Evolutionary conservation across 2,888 invertebrate species (phyloP), one percentile per base, ranked within the genome.

Genomic region (Tenodera sinensis): DNA sequence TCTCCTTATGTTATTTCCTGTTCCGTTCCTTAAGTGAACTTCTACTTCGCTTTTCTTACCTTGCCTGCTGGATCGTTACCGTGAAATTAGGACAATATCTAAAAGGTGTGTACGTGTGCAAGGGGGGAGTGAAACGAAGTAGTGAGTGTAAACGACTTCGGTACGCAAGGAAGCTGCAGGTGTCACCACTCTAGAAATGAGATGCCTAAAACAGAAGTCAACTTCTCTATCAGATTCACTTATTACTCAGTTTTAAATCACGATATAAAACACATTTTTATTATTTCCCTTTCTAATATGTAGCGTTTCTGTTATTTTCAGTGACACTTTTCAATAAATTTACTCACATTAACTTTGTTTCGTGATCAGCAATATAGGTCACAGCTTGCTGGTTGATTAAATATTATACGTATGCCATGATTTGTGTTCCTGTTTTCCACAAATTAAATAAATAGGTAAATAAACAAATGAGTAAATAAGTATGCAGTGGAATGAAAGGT

Each of bases 61-160:
- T 81, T 71, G 54, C 27, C 86, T 86, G 15, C 81, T 71, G 25
- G 28, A 81, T 86, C 86, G 81, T 86, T 86, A 86, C 71, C 85
- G 25, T 85, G 85, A 54, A 85, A 85, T 85, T 85, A 54, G 85
- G 42, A 54, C 54, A 85, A 85, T 85, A 85, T 28, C 47, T 85
- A 42, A 28, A 71, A 71, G 54, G 54, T 71, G 54, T 71, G 54
- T 71, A 14, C 6, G 15, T 20, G 25, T 71, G 54, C 14, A 15
- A 14, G 4, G 3, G 25, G 25, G 54, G 54, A 25, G 54, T 2
- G 54, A 71, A 71, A 71, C 54, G 54, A 71, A 15, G 54, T 20
- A 71, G 54, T 25, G 54, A 20, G 54, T 20, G 54, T 25, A 71
- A 71, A 71, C 25, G 54, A 71, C 54, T 71, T 71, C 54, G 54